Percentiles rank a stretch among this genome's conserved stretches.
Conservation (phyloP, 2,888 invertebrate genomes). For the Caenorhabditis wallacei region DNA sequence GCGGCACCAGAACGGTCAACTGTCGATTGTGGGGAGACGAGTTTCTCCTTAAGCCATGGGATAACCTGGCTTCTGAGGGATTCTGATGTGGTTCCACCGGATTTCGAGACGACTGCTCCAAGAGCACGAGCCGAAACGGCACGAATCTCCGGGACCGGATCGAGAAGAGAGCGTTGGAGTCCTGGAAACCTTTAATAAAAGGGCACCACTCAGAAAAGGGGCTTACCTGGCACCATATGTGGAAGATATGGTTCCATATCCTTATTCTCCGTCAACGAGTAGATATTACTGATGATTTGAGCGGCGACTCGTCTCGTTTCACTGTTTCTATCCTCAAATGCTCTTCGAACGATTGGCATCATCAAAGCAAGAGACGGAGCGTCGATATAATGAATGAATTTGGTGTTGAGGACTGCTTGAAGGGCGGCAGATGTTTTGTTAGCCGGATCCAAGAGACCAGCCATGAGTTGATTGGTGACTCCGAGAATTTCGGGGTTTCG, state of each 20-base stretch:
- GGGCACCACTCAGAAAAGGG: no score
- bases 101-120: constrained; percentile 78
- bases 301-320: constrained; percentile 99
- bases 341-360: constrained; percentile 98
- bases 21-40: constrained; percentile 95
- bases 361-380: constrained; percentile 98
- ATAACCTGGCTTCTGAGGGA: constrained; percentile 93
- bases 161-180: constrained; percentile 94
- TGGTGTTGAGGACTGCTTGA: constrained; percentile 83
- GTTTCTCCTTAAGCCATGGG: constrained; percentile 98
- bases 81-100: constrained; percentile 86
- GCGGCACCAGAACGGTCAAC: constrained; percentile 97
- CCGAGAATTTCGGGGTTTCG: constrained; percentile 95
- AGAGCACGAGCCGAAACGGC: constrained; percentile 94
- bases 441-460: constrained; percentile 87
- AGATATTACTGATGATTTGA: constrained; percentile 99
- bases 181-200: constrained; percentile 86
- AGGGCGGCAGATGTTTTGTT: constrained; percentile 88
- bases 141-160: constrained; percentile 98
- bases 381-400: constrained; percentile 99
- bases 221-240: constrained; percentile 89
- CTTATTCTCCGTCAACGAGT: constrained; percentile 98
- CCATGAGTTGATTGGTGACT: constrained; percentile 72
- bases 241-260: constrained; percentile 96
- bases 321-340: constrained; percentile 97